phyloP scores from a whole-genome alignment of 1,140 invertebrate species.

The Cepaea nemoralis region DNA sequence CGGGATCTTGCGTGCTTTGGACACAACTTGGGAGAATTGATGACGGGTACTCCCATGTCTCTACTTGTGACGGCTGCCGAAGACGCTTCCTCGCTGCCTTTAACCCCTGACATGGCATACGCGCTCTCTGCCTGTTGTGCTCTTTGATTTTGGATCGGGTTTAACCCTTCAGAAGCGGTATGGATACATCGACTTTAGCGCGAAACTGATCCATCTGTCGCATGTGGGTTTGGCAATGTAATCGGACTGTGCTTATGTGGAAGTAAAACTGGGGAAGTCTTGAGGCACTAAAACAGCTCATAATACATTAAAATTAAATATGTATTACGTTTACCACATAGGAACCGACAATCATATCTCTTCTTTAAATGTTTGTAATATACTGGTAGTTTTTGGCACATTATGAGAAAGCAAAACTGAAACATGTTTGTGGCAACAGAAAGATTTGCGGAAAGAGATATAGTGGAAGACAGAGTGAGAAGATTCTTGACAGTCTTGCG shows the following conservation, averaged over 20 bases:
- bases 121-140: not conserved
- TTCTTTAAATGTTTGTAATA: too few species aligned
- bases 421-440: too few species aligned
- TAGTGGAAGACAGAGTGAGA: too few species aligned
- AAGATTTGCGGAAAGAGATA: too few species aligned
- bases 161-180: not conserved
- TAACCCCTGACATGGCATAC: constrained; percentile 17
- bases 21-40: constrained; percentile 14
- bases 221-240: not conserved
- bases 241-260: not conserved
- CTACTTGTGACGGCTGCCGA: not conserved
- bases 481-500: too few species aligned
- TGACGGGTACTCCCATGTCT: constrained; percentile 1
- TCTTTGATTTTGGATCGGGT: not conserved
- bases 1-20: not conserved
- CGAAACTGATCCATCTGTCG: not conserved
- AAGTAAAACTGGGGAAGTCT: too few species aligned
- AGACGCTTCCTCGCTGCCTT: not conserved
- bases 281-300: too few species aligned
- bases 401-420: too few species aligned
- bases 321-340: too few species aligned
- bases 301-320: too few species aligned
- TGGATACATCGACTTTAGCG: not conserved
- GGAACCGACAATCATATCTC: too few species aligned
- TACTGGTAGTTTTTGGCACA: too few species aligned